A percentile compares a stretch with the other conserved stretches of the same genome.
Conservation (phyloP, 2,113 vertebrate species). For the Probosciger aterrimus region DNA sequence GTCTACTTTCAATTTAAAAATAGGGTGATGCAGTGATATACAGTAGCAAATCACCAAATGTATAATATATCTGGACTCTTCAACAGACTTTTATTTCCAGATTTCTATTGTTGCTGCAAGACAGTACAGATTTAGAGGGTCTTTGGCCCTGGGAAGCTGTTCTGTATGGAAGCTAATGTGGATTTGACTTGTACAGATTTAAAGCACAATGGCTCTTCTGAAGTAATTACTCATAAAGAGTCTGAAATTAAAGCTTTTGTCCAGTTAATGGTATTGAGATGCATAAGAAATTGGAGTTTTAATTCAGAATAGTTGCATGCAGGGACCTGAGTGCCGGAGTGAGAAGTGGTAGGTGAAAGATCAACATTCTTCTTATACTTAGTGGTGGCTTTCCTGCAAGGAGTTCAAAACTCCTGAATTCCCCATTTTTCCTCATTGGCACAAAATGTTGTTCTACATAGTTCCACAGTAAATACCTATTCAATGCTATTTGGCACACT, state of each 20-base stretch:
- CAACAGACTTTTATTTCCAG: not conserved
- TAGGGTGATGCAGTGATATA: not conserved
- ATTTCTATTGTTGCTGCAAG: not conserved
- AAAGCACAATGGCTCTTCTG: not conserved
- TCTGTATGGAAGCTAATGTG: not conserved
- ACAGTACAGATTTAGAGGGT: not conserved
- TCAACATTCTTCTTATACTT: not conserved
- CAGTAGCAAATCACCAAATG: not conserved
- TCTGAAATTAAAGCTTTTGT: not conserved
- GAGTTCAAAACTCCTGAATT: not conserved
- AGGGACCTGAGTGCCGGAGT: not conserved
- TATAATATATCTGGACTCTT: not conserved
- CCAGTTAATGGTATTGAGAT: not conserved
- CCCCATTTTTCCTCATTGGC: not conserved
- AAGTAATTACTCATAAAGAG: not conserved
- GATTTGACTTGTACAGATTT: not conserved
- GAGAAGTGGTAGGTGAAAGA: not conserved
- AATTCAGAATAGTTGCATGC: not conserved
- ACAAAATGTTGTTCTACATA: not conserved
- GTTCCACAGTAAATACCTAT: not conserved
- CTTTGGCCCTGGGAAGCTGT: not conserved
- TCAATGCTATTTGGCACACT: fast-evolving
- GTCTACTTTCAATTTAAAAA: not conserved
- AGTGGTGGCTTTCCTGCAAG: not conserved
- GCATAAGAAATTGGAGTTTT: not conserved